Evolutionary conservation across 1,140 invertebrate genomes (phyloP).

Genomic region (Trichomalopsis sarcophagae): DNA sequence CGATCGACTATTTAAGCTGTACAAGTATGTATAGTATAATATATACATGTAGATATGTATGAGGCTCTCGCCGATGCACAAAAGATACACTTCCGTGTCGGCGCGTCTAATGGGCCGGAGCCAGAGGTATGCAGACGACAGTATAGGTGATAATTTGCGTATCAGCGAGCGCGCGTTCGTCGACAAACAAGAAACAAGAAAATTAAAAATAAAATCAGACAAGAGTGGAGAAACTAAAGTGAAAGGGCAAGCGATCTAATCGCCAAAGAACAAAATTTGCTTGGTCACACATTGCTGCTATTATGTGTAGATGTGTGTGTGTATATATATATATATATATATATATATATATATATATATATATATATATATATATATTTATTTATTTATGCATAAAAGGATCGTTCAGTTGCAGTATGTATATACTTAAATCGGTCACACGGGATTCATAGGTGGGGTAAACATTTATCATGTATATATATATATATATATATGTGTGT

Average conservation of each 20-base stretch:
- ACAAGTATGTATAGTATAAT: slow-evolving; percentile 20
- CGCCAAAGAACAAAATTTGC: slow-evolving; percentile 36
- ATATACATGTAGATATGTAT: slow-evolving; percentile 25
- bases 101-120: slow-evolving; percentile 8
- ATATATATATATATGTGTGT: not conserved
- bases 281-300: slow-evolving; percentile 24
- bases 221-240: slow-evolving; percentile 21
- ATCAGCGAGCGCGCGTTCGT: slow-evolving; percentile 20
- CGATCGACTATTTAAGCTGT: slow-evolving; percentile 52
- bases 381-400: slow-evolving; percentile 6
- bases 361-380: no score
- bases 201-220: not conserved
- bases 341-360: not conserved
- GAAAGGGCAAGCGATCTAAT: slow-evolving; percentile 28
- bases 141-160: slow-evolving; percentile 34
- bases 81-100: slow-evolving; percentile 4
- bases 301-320: not conserved
- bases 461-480: slow-evolving; percentile 19
- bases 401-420: slow-evolving; percentile 35
- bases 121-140: not conserved
- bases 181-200: slow-evolving; percentile 26
- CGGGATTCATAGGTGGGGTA: slow-evolving; percentile 9
- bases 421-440: slow-evolving; percentile 24
- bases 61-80: slow-evolving; percentile 29
- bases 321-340: not conserved